Conservation (phyloP, 2,113 vertebrate genomes). For the Carettochelys insculpta region DNA sequence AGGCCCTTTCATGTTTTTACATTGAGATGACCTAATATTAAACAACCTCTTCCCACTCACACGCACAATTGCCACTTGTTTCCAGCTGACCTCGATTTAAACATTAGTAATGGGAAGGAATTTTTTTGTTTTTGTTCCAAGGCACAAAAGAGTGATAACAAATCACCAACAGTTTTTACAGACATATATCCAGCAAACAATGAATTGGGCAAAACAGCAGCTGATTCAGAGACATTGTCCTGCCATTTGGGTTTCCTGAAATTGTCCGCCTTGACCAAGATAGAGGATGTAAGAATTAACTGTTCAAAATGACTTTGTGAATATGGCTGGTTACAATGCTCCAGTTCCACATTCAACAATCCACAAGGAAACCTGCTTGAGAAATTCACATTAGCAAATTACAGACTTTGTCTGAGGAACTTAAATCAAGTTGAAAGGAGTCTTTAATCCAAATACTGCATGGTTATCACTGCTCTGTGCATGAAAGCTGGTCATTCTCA, state of each 20-base stretch:
- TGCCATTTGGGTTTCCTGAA: constrained; percentile 27
- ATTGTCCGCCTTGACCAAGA: constrained; percentile 25
- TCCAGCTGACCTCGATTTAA: background rate
- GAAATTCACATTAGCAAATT: constrained; percentile 45
- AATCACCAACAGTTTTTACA: background rate
- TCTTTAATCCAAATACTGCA: constrained; percentile 43
- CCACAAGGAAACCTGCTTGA: constrained; percentile 46
- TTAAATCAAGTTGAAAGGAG: constrained; percentile 41
- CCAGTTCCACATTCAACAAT: constrained; percentile 34
- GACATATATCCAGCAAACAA: background rate
- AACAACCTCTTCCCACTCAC: background rate
- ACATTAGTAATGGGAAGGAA: background rate
- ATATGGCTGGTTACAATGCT: background rate
- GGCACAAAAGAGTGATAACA: no score
- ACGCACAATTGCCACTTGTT: background rate
- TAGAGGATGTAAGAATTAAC: constrained; percentile 19
- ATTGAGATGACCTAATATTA: background rate
- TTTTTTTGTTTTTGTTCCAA: background rate
- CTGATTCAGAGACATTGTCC: constrained; percentile 1
- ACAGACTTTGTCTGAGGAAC: constrained; percentile 57
- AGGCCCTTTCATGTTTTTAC: background rate
- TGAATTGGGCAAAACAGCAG: constrained; percentile 16
- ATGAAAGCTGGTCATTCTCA: constrained; percentile 47
- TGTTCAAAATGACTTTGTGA: background rate
- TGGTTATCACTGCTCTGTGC: constrained; percentile 35